phyloP scores from a whole-genome alignment of 2,888 invertebrate genomes.

The Ephialtes manifestator region DNA sequence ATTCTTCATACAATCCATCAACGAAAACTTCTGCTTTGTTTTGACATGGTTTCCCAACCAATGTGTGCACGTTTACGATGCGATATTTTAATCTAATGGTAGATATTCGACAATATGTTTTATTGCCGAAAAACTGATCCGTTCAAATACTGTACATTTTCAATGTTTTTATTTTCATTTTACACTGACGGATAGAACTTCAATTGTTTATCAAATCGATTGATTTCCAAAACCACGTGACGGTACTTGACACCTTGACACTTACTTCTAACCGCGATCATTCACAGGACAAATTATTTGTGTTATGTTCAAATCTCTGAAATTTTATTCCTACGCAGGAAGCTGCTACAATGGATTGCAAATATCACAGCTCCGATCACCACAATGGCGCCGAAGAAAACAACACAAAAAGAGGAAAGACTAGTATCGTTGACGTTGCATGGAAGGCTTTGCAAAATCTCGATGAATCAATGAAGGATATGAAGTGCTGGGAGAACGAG shows the following conservation, averaged over 20 bases:
- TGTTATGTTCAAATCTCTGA: slow-evolving; percentile 42
- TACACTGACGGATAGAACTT: slow-evolving; percentile 22
- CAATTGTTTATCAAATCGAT: slow-evolving; percentile 58
- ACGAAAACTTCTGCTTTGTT: slow-evolving; percentile 6
- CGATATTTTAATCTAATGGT: neutral
- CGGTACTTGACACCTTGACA: slow-evolving; percentile 27
- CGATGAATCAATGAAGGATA: slow-evolving; percentile 51
- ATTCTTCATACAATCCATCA: slow-evolving; percentile 22
- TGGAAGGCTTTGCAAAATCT: slow-evolving; percentile 22
- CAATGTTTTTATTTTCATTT: slow-evolving; percentile 1
- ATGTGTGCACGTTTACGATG: slow-evolving; percentile 8
- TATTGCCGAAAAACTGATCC: neutral
- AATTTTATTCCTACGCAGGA: neutral
- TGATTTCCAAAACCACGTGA: slow-evolving; percentile 4
- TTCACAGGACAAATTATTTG: slow-evolving; percentile 33
- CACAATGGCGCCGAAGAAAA: neutral
- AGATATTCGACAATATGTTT: slow-evolving; percentile 16
- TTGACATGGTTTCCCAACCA: slow-evolving; percentile 31
- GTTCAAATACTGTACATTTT: slow-evolving; percentile 35
- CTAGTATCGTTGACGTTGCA: slow-evolving; percentile 10
- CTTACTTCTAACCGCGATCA: slow-evolving; percentile 7
- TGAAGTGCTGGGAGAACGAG: slow-evolving; percentile 69
- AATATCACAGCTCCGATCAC: neutral
- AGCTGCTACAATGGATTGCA: slow-evolving; percentile 29
- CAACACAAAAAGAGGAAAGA: slow-evolving; percentile 6